A percentile compares a stretch with the other conserved stretches of the same genome.
Evolutionary conservation across 2,888 invertebrate genomes (phyloP).

Genomic region (Seira musarum): DNA sequence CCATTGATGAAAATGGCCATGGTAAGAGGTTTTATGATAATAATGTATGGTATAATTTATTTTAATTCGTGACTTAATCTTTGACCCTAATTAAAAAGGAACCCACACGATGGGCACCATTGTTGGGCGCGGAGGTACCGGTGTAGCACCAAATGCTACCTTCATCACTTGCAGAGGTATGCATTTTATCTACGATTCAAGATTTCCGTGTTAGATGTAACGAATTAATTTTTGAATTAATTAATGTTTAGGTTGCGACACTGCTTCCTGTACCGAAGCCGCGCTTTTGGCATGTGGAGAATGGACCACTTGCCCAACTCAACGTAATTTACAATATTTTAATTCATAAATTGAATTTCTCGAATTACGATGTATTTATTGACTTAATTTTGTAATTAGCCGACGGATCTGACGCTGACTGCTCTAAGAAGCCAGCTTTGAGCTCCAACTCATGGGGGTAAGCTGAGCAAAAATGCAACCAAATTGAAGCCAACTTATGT

Average conservation of each 20-base stretch:
- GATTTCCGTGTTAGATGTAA: too few species aligned
- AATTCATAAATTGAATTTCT: too few species aligned
- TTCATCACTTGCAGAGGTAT: constrained; percentile 57
- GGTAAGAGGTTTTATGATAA: too few species aligned
- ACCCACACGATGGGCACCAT: constrained; percentile 51
- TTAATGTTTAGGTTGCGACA: too few species aligned
- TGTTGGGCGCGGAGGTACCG: constrained; percentile 46
- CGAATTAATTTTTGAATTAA: too few species aligned
- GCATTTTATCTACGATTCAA: too few species aligned
- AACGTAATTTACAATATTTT: constrained; percentile 14
- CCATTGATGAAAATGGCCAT: constrained; percentile 41
- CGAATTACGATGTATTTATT: too few species aligned
- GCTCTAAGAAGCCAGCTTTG: constrained; percentile 42
- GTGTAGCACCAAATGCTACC: constrained; percentile 49
- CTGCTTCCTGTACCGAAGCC: constrained; percentile 30
- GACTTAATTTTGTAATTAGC: neutral
- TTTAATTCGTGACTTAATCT: too few species aligned
- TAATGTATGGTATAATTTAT: too few species aligned
- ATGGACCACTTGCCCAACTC: constrained; percentile 20
- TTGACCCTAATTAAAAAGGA: too few species aligned
- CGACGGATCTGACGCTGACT: constrained; percentile 39
- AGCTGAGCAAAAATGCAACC: neutral
- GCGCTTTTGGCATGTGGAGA: constrained; percentile 40
- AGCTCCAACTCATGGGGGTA: constrained; percentile 54
- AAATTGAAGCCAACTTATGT: neutral